Percentiles rank a stretch among this genome's conserved stretches.
These are phyloP conservation scores for Cercopithecus mona DNA, from an alignment of 2,113 vertebrate species.

Conservation along the genomic window DNA sequence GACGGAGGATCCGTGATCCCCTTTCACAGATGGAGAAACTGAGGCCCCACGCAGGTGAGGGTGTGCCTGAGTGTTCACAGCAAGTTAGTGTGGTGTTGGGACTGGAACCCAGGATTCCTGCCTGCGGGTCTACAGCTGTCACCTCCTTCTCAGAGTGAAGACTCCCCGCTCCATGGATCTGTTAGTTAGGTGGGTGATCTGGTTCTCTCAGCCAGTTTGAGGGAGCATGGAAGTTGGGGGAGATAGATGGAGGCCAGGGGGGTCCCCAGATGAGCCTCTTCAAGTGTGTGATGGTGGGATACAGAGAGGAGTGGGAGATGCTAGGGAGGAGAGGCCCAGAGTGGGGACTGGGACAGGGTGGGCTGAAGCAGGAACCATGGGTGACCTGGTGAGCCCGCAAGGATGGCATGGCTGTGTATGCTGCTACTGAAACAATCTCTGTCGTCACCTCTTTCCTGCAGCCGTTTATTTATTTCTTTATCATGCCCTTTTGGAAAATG, in stretches of 20 bases:
- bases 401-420: neutral
- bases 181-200: neutral
- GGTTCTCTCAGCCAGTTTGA: neutral
- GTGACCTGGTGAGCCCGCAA: accelerated
- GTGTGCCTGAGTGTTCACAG: neutral
- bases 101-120: neutral
- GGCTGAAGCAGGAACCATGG: neutral
- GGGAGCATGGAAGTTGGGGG: accelerated
- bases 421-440: neutral
- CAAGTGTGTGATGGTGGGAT: no score
- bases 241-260: neutral
- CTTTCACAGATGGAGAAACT: neutral
- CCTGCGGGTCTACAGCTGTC: neutral
- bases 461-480: neutral
- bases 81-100: no score
- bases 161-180: accelerated
- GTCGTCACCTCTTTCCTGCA: neutral
- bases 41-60: neutral
- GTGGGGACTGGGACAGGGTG: no score
- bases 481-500: neutral
- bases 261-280: neutral
- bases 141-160: no score
- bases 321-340: neutral
- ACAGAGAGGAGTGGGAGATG: neutral
- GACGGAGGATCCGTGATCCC: accelerated